phyloP scores from a whole-genome alignment of 2,888 invertebrate genomes.

The Acanthosepion esculentum region DNA sequence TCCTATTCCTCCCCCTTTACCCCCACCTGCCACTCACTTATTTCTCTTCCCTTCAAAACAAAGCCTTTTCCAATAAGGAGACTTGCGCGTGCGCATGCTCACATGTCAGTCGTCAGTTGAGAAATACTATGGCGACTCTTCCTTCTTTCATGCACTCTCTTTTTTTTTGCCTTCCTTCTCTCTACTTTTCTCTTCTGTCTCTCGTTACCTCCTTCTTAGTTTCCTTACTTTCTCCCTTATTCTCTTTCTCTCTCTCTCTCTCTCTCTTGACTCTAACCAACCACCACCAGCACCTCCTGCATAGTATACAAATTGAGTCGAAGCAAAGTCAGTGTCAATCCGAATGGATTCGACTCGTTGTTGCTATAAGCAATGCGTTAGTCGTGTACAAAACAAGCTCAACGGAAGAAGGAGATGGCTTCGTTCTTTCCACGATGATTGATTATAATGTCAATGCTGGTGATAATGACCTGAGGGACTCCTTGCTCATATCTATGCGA shows the following conservation, averaged over 20 bases:
- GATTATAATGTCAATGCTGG: not conserved
- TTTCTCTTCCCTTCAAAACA: conserved; percentile 6
- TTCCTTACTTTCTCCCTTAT: not conserved
- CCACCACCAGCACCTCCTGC: not conserved
- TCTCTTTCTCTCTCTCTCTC: not conserved
- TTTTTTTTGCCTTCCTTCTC: not conserved
- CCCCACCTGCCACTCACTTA: not conserved
- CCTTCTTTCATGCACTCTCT: not conserved
- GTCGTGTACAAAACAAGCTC: not conserved
- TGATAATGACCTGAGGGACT: not conserved
- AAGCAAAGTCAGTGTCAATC: not conserved
- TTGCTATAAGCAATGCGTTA: not conserved
- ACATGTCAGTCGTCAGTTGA: not conserved
- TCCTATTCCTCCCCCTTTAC: not conserved
- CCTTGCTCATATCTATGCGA: not conserved
- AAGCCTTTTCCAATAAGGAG: conserved; percentile 12
- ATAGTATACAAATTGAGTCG: not conserved
- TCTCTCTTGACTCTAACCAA: not conserved
- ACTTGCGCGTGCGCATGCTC: not conserved
- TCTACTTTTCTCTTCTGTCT: not conserved
- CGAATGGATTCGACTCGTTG: not conserved
- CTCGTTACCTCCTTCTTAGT: accelerated
- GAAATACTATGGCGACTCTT: conserved; percentile 33
- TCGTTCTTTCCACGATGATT: not conserved
- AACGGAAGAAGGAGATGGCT: not conserved